Percentiles rank a stretch among this genome's conserved stretches.
Evolutionary conservation across 2,888 invertebrate genomes (phyloP).

Genomic region (Tridacna gigas): DNA sequence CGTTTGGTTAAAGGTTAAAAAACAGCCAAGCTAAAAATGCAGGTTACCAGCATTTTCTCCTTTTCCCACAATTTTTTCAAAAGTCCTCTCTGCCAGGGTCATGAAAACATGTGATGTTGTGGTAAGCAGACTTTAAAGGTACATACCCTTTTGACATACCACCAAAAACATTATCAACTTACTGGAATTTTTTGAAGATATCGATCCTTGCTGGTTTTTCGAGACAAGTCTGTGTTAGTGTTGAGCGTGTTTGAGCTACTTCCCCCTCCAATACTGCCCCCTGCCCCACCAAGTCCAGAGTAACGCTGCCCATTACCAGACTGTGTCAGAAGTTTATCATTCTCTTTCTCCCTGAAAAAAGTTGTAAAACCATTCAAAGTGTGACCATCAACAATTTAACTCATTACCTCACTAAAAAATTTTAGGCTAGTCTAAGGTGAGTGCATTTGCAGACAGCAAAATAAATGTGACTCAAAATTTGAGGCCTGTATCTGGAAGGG

Average conservation of each 20-base stretch:
- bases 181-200: conserved; percentile 39
- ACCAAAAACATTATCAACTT: too few relatives aligned
- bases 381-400: too few relatives aligned
- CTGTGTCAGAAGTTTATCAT: conserved; percentile 57
- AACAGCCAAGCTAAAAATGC: too few relatives aligned
- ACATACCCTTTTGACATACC: not conserved
- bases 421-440: too few relatives aligned
- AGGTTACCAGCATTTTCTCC: too few relatives aligned
- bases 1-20: too few relatives aligned
- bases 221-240: conserved; percentile 27
- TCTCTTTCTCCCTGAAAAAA: conserved; percentile 59
- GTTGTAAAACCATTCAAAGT: not conserved
- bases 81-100: not conserved
- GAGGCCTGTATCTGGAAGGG: too few relatives aligned
- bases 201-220: conserved; percentile 45
- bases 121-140: not conserved
- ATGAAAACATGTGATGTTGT: not conserved
- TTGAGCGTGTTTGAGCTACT: conserved; percentile 43
- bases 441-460: too few relatives aligned
- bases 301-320: conserved; percentile 35
- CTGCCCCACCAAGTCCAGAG: conserved; percentile 28
- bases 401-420: too few relatives aligned
- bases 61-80: too few relatives aligned
- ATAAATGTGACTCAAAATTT: too few relatives aligned
- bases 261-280: conserved; percentile 12